Base-by-base conservation (phyloP, 2,888 invertebrate genomes). In the Chaitophorus viminalis region DNA sequence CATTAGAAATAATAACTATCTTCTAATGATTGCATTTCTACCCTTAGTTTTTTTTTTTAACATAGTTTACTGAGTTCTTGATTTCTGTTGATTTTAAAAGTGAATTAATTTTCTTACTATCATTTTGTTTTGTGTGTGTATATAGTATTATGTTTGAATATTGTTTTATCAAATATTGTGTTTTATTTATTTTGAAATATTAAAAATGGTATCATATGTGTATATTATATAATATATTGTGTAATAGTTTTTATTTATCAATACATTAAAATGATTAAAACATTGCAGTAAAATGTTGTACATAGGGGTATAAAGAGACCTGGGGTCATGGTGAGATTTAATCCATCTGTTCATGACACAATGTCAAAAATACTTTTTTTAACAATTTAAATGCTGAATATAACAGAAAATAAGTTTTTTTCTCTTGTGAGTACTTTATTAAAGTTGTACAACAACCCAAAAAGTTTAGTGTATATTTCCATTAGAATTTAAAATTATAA, bases 161-260 rank as follows among this genome's bases (percentile, higher is more conserved):
- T 11, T 75, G n/a, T 46, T 68, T 39, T 31, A 65, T 82, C 36
- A 75, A 60, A 84, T 39, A 76, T 84, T 46, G 75, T 84, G 76
- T 77, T 77, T 70, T 77, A 68, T 77, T 77, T 85, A 68, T 85
- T 85, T 85, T 77, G 68, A 68, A n/a, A 68, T 77, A 76, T 68
- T 77, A 85, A 77, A 85, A 76, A 68, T 77, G 46, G 31, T 65
- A 21, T 76, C 39, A 46, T 46, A 39, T 31, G 25, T 85, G n/a
- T 77, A n/a, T n/a, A n/a, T n/a, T n/a, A n/a, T n/a, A n/a, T n/a
- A n/a, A n/a, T n/a, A n/a, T n/a, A n/a, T n/a, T n/a, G 31, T 85
- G 31, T 85, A n/a, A 46, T 46, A 25, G 65, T 68, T 5, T 85
- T 70, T 8, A 68, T 85, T 77, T 77, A 52, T 77, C 70, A 70